A percentile compares a stretch with the other conserved stretches of the same genome.
phyloP scores from a whole-genome alignment of 1,140 invertebrate species.

The Carposina sasakii region DNA sequence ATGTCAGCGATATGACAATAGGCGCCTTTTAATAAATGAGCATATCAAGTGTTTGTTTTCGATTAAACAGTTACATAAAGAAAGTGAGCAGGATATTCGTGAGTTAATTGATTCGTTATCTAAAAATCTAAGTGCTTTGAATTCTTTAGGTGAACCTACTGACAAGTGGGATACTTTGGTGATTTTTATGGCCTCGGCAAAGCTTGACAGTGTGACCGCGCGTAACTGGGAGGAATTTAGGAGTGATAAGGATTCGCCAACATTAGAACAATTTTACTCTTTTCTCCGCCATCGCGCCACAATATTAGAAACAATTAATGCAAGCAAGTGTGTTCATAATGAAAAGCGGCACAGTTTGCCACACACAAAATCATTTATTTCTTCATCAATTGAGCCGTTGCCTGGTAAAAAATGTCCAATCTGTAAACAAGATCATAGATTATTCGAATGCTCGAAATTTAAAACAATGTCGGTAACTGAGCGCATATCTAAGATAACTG shows the following conservation, averaged over 20 bases:
- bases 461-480: no score
- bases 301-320: conserved; percentile 4
- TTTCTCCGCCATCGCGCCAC: conserved; percentile 5
- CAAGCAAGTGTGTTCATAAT: background rate
- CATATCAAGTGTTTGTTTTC: conserved; percentile 5
- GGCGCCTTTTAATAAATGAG: conserved; percentile 3
- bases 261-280: background rate
- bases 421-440: no score
- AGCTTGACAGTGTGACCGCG: background rate
- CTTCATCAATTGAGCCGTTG: background rate
- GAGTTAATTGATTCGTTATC: conserved; percentile 5
- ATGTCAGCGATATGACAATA: conserved; percentile 8
- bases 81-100: background rate
- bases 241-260: background rate
- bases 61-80: background rate
- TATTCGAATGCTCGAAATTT: no score
- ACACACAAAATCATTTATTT: background rate
- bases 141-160: conserved; percentile 1
- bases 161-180: conserved; percentile 8
- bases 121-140: conserved; percentile 6
- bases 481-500: no score
- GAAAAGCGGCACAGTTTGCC: background rate
- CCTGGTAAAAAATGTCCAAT: no score
- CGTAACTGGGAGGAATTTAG: conserved; percentile 8
- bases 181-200: conserved; percentile 6